Evolutionary conservation across 2,888 invertebrate genomes (phyloP).

Genomic region (Blera fallax): DNA sequence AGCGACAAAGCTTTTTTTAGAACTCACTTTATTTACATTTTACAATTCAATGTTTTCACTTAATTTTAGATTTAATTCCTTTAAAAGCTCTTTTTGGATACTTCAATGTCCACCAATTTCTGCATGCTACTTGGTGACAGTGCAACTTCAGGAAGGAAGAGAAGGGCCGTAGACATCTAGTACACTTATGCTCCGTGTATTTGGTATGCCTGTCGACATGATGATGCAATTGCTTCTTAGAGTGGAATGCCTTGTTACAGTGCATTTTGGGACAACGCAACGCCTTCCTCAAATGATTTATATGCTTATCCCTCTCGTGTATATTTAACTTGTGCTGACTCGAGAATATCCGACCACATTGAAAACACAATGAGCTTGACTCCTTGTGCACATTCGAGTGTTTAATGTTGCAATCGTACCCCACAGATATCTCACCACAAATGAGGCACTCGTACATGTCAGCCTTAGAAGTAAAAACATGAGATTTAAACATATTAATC

Average conservation of each 20-base stretch:
- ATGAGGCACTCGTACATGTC: slow-evolving; percentile 49
- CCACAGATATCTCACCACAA: slow-evolving; percentile 52
- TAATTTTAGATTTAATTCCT: neutral
- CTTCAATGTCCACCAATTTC: neutral
- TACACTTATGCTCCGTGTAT: neutral
- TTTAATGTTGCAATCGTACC: neutral
- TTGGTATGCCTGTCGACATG: slow-evolving; percentile 34
- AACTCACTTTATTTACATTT: slow-evolving; percentile 2
- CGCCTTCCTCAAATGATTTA: neutral
- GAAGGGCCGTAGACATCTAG: slow-evolving; percentile 7
- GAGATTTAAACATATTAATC: neutral
- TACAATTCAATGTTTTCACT: neutral
- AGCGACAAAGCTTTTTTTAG: neutral
- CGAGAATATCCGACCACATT: slow-evolving; percentile 31
- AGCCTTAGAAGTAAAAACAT: neutral
- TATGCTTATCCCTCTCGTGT: slow-evolving; percentile 24
- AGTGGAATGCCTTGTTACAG: slow-evolving; percentile 49
- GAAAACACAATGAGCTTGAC: slow-evolving; percentile 24
- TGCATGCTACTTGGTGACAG: slow-evolving; percentile 8
- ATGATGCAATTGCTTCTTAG: slow-evolving; percentile 12
- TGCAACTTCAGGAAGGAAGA: slow-evolving; percentile 26
- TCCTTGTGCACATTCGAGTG: slow-evolving; percentile 30
- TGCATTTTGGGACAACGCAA: slow-evolving; percentile 38
- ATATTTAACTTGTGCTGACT: neutral
- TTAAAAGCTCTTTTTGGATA: neutral